These are phyloP conservation scores for Phylloscopus trochilus DNA, from an alignment of 2,113 vertebrate genomes.

Conservation along the genomic window DNA sequence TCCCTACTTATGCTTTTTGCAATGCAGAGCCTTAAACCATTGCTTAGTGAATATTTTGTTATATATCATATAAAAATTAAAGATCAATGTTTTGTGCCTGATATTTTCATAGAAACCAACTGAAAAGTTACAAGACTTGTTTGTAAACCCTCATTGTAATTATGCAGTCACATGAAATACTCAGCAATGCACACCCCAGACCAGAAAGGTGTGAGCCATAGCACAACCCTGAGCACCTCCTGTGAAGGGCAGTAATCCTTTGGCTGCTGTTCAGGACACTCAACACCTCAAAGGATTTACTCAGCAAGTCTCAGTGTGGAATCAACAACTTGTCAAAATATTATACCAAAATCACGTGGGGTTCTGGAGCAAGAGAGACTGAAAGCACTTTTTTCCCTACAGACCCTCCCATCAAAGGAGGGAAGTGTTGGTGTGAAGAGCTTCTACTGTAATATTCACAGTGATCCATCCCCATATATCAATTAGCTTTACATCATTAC, in stretches of 20 bases:
- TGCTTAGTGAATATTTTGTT: background rate
- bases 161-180: background rate
- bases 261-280: background rate
- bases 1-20: background rate
- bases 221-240: background rate
- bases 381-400: background rate
- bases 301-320: background rate
- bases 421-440: background rate
- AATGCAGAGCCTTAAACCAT: background rate
- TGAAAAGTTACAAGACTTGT: background rate
- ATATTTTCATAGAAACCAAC: background rate
- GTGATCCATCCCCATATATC: background rate
- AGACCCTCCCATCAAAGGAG: background rate
- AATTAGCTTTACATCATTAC: background rate
- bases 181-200: background rate
- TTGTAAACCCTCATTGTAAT: background rate
- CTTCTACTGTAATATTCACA: background rate
- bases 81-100: background rate
- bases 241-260: background rate
- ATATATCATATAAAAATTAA: background rate
- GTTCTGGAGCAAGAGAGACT: background rate
- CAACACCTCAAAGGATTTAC: background rate
- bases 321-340: background rate
- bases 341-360: background rate
- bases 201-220: background rate